Evolutionary conservation across 1,140 invertebrate species (phyloP).

Genomic region (Drosophila aff.): DNA sequence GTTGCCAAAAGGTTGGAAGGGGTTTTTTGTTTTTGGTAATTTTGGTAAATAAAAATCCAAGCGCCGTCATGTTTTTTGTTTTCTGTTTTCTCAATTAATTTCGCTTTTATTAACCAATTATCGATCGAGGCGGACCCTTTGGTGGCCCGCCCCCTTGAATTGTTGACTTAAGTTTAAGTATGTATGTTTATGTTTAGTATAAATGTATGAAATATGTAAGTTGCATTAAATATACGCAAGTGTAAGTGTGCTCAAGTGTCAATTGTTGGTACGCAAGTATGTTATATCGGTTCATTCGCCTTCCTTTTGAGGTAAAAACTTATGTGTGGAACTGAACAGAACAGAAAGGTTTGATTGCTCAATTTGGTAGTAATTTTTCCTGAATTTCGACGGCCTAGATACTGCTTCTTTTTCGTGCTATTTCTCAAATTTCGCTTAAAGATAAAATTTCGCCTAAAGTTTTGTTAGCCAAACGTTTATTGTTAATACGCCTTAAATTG

Average conservation of each 20-base stretch:
- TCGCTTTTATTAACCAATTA: constrained; percentile 82
- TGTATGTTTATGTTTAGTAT: constrained; percentile 70
- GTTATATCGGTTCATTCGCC: constrained; percentile 42
- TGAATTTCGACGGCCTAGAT: constrained; percentile 67
- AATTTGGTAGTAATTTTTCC: constrained; percentile 44
- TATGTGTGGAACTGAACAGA: constrained; percentile 55
- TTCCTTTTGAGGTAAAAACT: constrained; percentile 50
- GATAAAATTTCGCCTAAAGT: constrained; percentile 82
- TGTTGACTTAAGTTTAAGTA: constrained; percentile 73
- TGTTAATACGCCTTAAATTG: constrained; percentile 85
- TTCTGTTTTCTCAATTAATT: constrained; percentile 69
- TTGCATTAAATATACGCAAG: constrained; percentile 65
- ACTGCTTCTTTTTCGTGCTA: constrained; percentile 31
- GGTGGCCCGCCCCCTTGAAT: constrained; percentile 52
- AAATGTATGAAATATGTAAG: constrained; percentile 82
- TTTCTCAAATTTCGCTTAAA: constrained; percentile 60
- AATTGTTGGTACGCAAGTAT: constrained; percentile 64
- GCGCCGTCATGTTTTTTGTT: constrained; percentile 52
- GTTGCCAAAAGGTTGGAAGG: constrained; percentile 38
- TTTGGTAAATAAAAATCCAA: constrained; percentile 76
- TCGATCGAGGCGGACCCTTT: constrained; percentile 48
- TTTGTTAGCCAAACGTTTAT: constrained; percentile 82
- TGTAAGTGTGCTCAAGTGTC: constrained; percentile 54
- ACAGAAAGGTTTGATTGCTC: constrained; percentile 30
- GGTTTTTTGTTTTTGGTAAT: constrained; percentile 21